Base-by-base conservation (phyloP, 2,797 vertebrate genomes). In the Petrocephalus schoutedeni region DNA sequence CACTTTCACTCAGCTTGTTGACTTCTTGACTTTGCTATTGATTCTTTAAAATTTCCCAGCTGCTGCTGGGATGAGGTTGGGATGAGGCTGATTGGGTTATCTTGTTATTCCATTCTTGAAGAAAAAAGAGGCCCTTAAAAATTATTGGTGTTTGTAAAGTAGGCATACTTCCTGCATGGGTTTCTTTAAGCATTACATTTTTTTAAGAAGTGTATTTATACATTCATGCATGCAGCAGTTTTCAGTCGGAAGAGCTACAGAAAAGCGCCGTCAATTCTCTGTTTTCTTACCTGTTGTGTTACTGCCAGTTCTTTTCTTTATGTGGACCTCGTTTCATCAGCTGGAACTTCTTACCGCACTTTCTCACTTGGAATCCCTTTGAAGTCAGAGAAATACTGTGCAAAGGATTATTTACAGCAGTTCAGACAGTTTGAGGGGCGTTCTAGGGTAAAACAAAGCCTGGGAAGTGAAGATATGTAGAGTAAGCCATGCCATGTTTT, bases 361-460 rank as follows among this genome's bases (percentile, higher is more conserved):
- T 51, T 57, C 82, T 10, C 12, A 56, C 9, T 41, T 85, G 82
- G 87, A 85, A 88, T 88, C 54, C 82, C 32, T 85, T 71, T 88
- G 80, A 85, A 67, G 82, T 85, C 23, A 85, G 49, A 71, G 59
- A 85, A 88, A 88, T 85, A 85, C 49, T 36, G 82, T 49, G n/a
- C 61, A 85, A 53, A 85, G 4, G 61, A 45, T 51, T 67, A 45
- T 85, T 86, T 74, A 86, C 59, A 58, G 82, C 32, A 74, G 53
- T 59, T 14, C 82, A 83, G 83, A 74, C 28, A 87, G 28, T 28
- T 23, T 23, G 10, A 59, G 56, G 10, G 8, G 41, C 23, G 28
- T 12, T 86, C 49, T 56, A 54, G 41, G 9, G 28, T 88, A 32
- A 74, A 85, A 54, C 6, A 36, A 9, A 56, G 14, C 54, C 12